Evolutionary conservation across 2,888 invertebrate species (phyloP).

Genomic region (Eupelmus urozonus): DNA sequence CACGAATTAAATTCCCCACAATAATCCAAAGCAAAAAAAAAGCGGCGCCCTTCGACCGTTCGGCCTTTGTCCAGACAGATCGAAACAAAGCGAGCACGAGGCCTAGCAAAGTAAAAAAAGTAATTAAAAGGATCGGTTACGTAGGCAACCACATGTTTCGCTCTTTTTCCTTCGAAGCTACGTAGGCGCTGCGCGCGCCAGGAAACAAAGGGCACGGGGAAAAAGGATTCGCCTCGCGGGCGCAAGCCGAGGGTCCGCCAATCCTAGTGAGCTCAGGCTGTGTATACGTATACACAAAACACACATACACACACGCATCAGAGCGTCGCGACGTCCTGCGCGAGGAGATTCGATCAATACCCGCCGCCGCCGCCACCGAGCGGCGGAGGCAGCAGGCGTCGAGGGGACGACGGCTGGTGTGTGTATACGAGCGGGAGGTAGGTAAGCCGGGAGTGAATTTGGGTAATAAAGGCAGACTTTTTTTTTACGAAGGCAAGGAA

Average conservation of each 20-base stretch:
- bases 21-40: neutral
- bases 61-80: no score
- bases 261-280: slow-evolving; percentile 18
- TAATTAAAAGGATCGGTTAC: slow-evolving; percentile 28
- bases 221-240: slow-evolving; percentile 51
- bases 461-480: neutral
- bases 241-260: slow-evolving; percentile 29
- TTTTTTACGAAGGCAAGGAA: no score
- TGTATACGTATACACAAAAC: neutral
- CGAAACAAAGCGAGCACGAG: neutral
- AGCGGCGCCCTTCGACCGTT: neutral
- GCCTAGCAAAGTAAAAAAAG: slow-evolving; percentile 5
- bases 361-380: slow-evolving; percentile 12
- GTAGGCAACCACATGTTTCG: neutral
- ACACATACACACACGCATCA: slow-evolving; percentile 29
- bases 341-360: slow-evolving; percentile 65
- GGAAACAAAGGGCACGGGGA: neutral
- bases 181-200: neutral
- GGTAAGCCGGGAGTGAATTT: neutral
- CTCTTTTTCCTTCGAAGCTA: neutral
- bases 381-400: slow-evolving; percentile 9
- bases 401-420: slow-evolving; percentile 20
- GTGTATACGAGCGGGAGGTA: neutral
- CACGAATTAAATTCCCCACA: neutral
- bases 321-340: slow-evolving; percentile 58